A percentile compares a stretch with the other conserved stretches of the same genome.
Conservation (phyloP, 2,113 vertebrate species). For the Mastomys natalensis region DNA sequence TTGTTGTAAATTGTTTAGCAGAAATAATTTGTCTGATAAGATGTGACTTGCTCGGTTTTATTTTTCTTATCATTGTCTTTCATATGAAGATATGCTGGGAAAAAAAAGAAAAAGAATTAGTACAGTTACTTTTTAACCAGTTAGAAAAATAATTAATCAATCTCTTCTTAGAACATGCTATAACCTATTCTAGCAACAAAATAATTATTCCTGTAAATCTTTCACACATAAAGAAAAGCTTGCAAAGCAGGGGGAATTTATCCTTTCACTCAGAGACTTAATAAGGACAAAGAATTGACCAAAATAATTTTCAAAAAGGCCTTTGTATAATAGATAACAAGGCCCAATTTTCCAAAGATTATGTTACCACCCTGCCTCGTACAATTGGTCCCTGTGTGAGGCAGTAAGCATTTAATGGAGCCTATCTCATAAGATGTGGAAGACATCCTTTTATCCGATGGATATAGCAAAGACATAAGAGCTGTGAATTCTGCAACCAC, state of each 20-base stretch:
- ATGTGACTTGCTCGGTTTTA: neutral
- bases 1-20: neutral
- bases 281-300: constrained; percentile 61
- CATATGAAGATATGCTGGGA: neutral
- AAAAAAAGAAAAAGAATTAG: constrained; percentile 31
- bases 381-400: constrained; percentile 33
- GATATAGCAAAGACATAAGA: constrained; percentile 54
- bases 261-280: constrained; percentile 24
- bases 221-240: constrained; percentile 24
- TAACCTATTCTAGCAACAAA: neutral
- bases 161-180: neutral
- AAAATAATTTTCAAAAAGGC: constrained; percentile 67
- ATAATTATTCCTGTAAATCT: neutral
- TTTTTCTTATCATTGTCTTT: neutral
- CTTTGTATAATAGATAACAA: constrained; percentile 57
- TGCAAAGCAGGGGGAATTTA: neutral
- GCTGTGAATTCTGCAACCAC: constrained; percentile 48
- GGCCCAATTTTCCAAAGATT: constrained; percentile 62
- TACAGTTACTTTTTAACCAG: neutral
- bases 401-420: constrained; percentile 47
- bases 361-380: constrained; percentile 26
- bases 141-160: neutral
- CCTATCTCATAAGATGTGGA: constrained; percentile 37
- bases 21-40: constrained; percentile 9
- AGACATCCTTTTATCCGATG: constrained; percentile 73